phyloP scores from a whole-genome alignment of 2,888 invertebrate genomes.

The Fabriciana adippe region DNA sequence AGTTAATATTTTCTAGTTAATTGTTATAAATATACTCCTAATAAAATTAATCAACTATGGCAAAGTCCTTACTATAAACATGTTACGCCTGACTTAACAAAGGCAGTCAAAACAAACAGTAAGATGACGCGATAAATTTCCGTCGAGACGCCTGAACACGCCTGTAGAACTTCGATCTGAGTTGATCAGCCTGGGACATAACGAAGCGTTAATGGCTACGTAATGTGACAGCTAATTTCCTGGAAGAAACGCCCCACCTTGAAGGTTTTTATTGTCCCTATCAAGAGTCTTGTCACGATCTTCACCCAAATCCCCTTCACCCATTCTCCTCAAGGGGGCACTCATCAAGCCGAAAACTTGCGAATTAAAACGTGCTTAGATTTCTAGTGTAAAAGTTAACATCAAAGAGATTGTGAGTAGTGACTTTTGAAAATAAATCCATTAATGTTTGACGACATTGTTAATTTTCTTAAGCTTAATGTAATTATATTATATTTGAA shows the following conservation, averaged over 20 bases:
- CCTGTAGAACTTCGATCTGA: slow-evolving; percentile 39
- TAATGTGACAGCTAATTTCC: slow-evolving; percentile 80
- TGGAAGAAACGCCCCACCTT: slow-evolving; percentile 65
- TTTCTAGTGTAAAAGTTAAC: slow-evolving; percentile 51
- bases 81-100: slow-evolving; percentile 32
- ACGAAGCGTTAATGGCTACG: slow-evolving; percentile 61
- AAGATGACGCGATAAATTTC: slow-evolving; percentile 41
- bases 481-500: not conserved
- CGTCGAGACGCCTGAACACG: slow-evolving; percentile 34
- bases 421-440: slow-evolving; percentile 38
- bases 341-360: slow-evolving; percentile 73
- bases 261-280: slow-evolving; percentile 64
- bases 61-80: slow-evolving; percentile 20
- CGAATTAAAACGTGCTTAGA: slow-evolving; percentile 76
- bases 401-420: slow-evolving; percentile 42
- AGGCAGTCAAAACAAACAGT: slow-evolving; percentile 40
- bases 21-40: not conserved
- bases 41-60: slow-evolving; percentile 20
- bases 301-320: slow-evolving; percentile 41
- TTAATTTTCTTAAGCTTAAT: not conserved
- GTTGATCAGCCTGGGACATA: slow-evolving; percentile 57
- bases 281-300: slow-evolving; percentile 69
- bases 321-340: slow-evolving; percentile 50
- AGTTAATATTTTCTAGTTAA: too few species aligned
- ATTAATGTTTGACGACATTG: slow-evolving; percentile 24